Conservation (phyloP, 92 coral and sea anemone genomes). For the Scolanthus callimorphus region DNA sequence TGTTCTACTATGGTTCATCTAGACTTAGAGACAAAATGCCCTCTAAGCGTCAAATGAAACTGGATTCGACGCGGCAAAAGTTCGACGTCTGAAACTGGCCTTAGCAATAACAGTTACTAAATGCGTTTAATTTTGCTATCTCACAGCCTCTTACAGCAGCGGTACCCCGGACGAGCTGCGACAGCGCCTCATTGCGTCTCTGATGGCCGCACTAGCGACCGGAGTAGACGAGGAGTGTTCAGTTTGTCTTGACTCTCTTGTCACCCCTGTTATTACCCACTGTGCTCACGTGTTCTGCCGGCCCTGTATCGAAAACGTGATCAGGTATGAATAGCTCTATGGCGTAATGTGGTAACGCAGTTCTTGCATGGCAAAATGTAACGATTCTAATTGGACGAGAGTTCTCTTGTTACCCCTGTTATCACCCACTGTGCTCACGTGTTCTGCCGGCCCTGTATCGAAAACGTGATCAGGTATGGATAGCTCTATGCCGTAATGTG, state of each 20-base stretch:
- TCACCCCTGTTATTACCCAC: constrained; percentile 71
- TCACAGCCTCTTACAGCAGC: constrained; percentile 12
- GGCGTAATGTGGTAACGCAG: too few species aligned
- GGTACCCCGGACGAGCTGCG: constrained; percentile 75
- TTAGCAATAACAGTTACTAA: too few species aligned
- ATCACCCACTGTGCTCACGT: constrained; percentile 86
- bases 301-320: constrained; percentile 71
- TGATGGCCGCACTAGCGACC: constrained; percentile 57
- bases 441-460: constrained; percentile 76
- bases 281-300: constrained; percentile 85
- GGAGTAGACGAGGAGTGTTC: constrained; percentile 87
- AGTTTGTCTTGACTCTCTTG: constrained; percentile 71
- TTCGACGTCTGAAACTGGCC: too few species aligned
- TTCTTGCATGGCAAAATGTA: too few species aligned
- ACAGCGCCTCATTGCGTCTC: constrained; percentile 50
- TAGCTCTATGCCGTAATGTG: too few species aligned
- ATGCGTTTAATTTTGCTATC: background rate
- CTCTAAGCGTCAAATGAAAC: too few species aligned
- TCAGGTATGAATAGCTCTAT: too few species aligned
- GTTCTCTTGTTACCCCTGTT: constrained; percentile 64
- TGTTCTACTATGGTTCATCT: too few species aligned
- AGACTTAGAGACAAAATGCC: too few species aligned
- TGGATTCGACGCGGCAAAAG: too few species aligned
- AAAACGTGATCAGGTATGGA: constrained; percentile 75
- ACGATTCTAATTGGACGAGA: too few species aligned